These are phyloP conservation scores for Agapostemon virescens DNA, from an alignment of 2,888 invertebrate genomes.

Conservation along the genomic window DNA sequence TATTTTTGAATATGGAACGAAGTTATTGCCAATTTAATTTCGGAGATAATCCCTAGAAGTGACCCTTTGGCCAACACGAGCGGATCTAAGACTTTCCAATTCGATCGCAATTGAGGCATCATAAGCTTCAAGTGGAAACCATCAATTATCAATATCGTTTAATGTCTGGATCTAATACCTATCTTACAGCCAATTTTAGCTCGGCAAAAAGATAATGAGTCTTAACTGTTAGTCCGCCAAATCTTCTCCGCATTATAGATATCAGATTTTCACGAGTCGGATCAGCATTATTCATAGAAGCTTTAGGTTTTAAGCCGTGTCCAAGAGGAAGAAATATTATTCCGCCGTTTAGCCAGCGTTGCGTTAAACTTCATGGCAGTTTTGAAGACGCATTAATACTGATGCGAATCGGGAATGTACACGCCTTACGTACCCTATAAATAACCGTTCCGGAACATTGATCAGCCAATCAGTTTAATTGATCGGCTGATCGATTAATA, in stretches of 20 bases:
- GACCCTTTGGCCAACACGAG: background rate
- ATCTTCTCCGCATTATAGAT: background rate
- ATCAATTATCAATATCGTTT: background rate
- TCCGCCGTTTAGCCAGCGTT: background rate
- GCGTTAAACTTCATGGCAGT: background rate
- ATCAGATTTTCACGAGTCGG: background rate
- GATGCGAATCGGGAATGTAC: slow-evolving; percentile 5
- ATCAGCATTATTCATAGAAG: background rate
- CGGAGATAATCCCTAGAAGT: background rate
- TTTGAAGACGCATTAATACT: background rate
- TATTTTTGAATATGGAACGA: background rate
- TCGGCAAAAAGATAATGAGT: background rate
- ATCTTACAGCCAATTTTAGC: background rate
- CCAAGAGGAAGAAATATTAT: background rate
- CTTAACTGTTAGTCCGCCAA: background rate
- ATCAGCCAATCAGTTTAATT: slow-evolving; percentile 6
- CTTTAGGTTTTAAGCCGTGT: background rate
- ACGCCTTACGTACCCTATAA: background rate
- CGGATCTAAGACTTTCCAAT: background rate
- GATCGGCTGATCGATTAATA: slow-evolving; percentile 9
- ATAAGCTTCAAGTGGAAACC: background rate
- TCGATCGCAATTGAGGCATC: background rate
- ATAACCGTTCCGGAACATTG: slow-evolving; percentile 9
- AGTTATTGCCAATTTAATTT: background rate
- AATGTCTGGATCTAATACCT: background rate